Evolutionary conservation across 2,113 vertebrate genomes (phyloP).

Genomic region (Pyrgilauda ruficollis): DNA sequence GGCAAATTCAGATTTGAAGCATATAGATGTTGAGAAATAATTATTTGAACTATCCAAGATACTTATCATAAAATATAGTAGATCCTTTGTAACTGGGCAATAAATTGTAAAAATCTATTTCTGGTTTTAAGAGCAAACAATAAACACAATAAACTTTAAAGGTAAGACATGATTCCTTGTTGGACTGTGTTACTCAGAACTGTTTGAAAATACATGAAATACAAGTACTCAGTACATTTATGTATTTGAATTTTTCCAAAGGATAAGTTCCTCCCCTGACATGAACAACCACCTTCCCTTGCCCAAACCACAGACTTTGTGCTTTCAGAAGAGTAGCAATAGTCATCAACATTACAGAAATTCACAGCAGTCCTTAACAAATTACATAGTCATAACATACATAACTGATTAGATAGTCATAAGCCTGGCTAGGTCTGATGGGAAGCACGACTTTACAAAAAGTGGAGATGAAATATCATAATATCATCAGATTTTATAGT

Average conservation of each 20-base stretch:
- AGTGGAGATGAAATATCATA: neutral
- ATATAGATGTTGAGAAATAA: neutral
- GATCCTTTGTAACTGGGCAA: neutral
- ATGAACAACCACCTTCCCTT: neutral
- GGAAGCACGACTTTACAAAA: neutral
- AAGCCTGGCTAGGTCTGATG: neutral
- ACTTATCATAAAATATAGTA: neutral
- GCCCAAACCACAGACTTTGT: neutral
- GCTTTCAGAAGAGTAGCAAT: neutral
- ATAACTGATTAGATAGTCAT: neutral
- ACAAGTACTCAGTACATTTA: neutral
- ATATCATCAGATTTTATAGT: neutral
- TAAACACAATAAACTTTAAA: neutral
- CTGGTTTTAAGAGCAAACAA: neutral
- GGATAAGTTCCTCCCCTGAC: accelerated
- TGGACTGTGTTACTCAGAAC: neutral
- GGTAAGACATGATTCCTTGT: neutral
- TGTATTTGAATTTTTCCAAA: neutral
- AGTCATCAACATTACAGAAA: neutral
- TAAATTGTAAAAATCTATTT: neutral
- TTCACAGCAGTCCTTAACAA: neutral
- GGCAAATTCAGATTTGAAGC: neutral
- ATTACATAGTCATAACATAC: neutral
- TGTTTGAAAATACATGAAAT: neutral
- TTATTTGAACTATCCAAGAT: neutral